Conservation (phyloP, 2,797 vertebrate species). For the Diceros bicornis region DNA sequence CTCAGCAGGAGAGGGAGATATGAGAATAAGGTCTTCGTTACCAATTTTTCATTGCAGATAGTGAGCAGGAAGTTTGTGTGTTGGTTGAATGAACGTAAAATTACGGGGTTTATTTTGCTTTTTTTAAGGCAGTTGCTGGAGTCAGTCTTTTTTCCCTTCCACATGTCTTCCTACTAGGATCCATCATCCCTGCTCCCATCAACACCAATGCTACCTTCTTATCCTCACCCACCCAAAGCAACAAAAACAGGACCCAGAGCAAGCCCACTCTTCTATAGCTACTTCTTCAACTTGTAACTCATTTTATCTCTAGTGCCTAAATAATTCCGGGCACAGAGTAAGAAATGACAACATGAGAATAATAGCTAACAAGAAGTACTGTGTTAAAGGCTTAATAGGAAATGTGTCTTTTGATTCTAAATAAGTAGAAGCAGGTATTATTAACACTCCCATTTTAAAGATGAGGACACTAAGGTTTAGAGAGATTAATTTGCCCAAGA, state of each 20-base stretch:
- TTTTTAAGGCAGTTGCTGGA: neutral
- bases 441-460: neutral
- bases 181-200: neutral
- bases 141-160: neutral
- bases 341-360: neutral
- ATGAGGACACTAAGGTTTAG: neutral
- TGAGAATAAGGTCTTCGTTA: neutral
- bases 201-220: slow-evolving; percentile 72
- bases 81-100: neutral
- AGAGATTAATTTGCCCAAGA: neutral
- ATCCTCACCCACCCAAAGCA: neutral
- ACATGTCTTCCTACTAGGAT: neutral
- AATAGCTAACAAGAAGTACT: neutral
- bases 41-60: neutral
- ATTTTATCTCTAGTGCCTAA: neutral
- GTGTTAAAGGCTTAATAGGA: neutral
- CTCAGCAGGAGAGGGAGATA: neutral
- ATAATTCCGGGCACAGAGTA: neutral
- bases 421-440: neutral
- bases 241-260: neutral
- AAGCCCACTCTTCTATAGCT: neutral
- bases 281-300: neutral
- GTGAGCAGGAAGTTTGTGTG: neutral
- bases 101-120: neutral
- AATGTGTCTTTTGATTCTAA: neutral